Base-by-base conservation (phyloP, 2,888 invertebrate genomes). In the Apotomis betuletana region DNA sequence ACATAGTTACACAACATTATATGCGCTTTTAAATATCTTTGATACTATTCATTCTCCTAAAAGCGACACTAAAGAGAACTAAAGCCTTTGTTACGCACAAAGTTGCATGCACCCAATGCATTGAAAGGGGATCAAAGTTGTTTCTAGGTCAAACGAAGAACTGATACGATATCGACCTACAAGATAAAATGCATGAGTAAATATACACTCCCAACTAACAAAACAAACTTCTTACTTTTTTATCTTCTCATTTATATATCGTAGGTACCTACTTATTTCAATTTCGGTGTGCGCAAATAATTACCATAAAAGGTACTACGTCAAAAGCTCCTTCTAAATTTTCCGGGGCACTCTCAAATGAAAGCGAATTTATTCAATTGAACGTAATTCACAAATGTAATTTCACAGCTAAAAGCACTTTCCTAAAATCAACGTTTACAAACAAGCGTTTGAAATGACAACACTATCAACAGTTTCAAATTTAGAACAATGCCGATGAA, bases 381-480 rank as follows among this genome's bases (percentile, higher is more conserved):
- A 54, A 13, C 13, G 54, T 13, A 54, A 54, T 13, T 13, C 54
- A 9, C n/a, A 4, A 13, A n/a, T 54, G 54, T 13, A 9, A 49
- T 49, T 49, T 8, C 49, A 5, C 49, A 6, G 10, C 9, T 49
- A 49, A 49, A 49, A 49, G 58, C 38, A 58, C n/a, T n/a, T 38
- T 36, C 12, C 57, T 57, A n/a, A 51, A 51, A 67, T 67, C 67
- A 58, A 36, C 49, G 54, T 46, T 27, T 38, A n/a, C 52, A 49
- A 61, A 58, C 62, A 52, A 38, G 49, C 49, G 41, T 38, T 55
- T 46, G 60, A 57, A 41, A 41, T 59, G 58, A 63, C 72, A 68
- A 72, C 59, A 68, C 71, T 71, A 72, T 72, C 67, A 63, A 51
- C 70, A 65, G 62, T 57, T 72, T 67, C 67, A 68, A 72, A 67